A percentile compares a stretch with the other conserved stretches of the same genome.
These are phyloP conservation scores for Oryctes rhinoceros DNA, from an alignment of 1,140 invertebrate species.

Conservation along the genomic window DNA sequence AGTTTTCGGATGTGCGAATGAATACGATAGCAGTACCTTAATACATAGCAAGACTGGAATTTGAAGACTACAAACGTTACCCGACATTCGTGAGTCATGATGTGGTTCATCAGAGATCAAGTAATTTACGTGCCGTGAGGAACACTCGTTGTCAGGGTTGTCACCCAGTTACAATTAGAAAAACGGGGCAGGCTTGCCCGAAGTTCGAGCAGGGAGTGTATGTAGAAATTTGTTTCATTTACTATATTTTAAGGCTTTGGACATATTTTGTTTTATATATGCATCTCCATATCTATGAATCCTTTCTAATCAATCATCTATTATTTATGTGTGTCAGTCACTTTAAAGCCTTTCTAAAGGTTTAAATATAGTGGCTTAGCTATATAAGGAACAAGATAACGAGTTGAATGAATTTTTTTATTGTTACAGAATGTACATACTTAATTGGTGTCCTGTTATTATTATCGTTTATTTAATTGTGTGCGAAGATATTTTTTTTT, in stretches of 20 bases:
- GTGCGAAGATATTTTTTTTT: no score
- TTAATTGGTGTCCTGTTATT: no score
- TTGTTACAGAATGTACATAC: no score
- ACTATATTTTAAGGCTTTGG: neutral
- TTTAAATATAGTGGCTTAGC: no score
- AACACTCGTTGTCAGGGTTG: constrained; percentile 53
- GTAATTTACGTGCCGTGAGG: constrained; percentile 47
- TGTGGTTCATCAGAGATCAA: constrained; percentile 38
- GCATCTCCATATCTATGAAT: neutral
- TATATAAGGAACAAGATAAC: no score
- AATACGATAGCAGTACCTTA: neutral
- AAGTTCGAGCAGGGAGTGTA: constrained; percentile 59
- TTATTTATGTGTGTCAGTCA: neutral
- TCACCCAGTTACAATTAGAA: constrained; percentile 55
- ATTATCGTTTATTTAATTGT: no score
- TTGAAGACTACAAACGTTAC: constrained; percentile 47
- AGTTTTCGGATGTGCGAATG: constrained; percentile 14
- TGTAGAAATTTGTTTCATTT: constrained; percentile 46
- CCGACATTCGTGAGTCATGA: constrained; percentile 38
- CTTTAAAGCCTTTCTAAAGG: no score
- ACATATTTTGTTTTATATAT: constrained; percentile 36
- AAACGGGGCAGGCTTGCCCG: constrained; percentile 60
- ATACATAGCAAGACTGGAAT: constrained; percentile 47
- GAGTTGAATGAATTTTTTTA: no score
- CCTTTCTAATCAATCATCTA: neutral